Base-by-base conservation (phyloP, 2,888 invertebrate genomes). In the Protodeltote pygarga region DNA sequence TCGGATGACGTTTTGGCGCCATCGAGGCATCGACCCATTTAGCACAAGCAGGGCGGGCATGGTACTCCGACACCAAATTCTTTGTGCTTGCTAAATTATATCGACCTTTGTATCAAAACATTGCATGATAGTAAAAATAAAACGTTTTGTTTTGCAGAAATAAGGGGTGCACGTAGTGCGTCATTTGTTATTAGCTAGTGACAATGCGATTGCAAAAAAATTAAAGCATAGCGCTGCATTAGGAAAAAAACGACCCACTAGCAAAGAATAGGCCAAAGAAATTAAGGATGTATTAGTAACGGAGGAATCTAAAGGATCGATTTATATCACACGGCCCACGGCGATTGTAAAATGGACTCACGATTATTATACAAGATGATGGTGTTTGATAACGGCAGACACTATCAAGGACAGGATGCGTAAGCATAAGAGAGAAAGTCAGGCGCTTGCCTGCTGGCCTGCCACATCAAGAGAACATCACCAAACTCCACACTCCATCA, bases 11-110 rank as follows among this genome's bases (percentile, higher is more conserved):
- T 91, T 89, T 86, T 92, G 87, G 90, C 92, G 92, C 91, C 92
- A 92, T 91, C 91, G 89, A 91, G 92, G 92, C 92, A 92, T 91
- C 91, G 89, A 91, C 90, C 91, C 87, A 88, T 85, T 86, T 89
- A 88, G 79, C 84, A 78, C 81, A 71, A n/a, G 74, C 79, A 81
- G 79, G 82, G 80, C 87, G 83, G 79, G 82, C 85, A 83, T 84
- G 81, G 77, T 71, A 79, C 79, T 79, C 62, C 32, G 32, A 75
- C 71, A 71, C 61, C 54, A 77, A 79, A 81, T 81, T 82, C 79
- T 81, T 83, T 84, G 80, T 85, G 77, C 35, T 69, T 58, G 48
- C 73, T 67, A 75, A 77, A 80, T 78, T 75, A 68, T 80, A 80
- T 73, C 78, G 79, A 83, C 77, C 78, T 80, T 75, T 77, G 75